Evolutionary conservation across 1,140 invertebrate genomes (phyloP), one percentile per base, ranked within the genome.

Genomic region (Drepana arcuata): DNA sequence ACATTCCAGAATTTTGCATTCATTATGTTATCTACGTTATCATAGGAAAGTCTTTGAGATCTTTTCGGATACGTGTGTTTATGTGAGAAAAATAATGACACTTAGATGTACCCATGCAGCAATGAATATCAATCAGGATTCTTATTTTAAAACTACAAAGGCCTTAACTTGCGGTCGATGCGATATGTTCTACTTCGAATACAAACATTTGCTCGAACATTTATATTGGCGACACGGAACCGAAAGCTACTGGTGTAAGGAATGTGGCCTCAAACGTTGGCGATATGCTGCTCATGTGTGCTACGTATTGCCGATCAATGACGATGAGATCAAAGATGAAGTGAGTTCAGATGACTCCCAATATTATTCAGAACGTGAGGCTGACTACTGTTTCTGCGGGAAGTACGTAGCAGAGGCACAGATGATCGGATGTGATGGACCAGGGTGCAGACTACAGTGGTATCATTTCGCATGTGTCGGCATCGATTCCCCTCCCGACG

Each of bases 141-240:
- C n/a, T n/a, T n/a, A n/a, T n/a, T n/a, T n/a, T n/a, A n/a, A n/a
- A n/a, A n/a, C n/a, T n/a, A n/a, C n/a, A n/a, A n/a, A n/a, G n/a
- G 12, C 18, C 16, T 59, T 60, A 39, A 54, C 46, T 9, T 70
- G 63, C 37, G 53, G 55, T 5, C 38, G 47, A 16, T 70, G 67
- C 28, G 34, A 39, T 10, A 57, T 61, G 48, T 51, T 41, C 18
- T 71, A 63, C 23, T 47, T 48, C 11, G 41, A 62, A 5, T 69
- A 69, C 26, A 59, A 67, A 34, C 44, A 38, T 9, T 41, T 67
- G 29, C 36, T 69, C 0, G 58, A 60, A 15, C 67, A 71, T 48
- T 31, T 71, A 24, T 69, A 60, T 35, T 72, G 68, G 65, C 48
- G 68, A 6, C 68, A 72, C 24, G 65, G 62, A 6, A 69, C 62